These are phyloP conservation scores for Hippasteria phrygiana DNA, from an alignment of 53 echinoderm and acorn worm species.

Conservation along the genomic window DNA sequence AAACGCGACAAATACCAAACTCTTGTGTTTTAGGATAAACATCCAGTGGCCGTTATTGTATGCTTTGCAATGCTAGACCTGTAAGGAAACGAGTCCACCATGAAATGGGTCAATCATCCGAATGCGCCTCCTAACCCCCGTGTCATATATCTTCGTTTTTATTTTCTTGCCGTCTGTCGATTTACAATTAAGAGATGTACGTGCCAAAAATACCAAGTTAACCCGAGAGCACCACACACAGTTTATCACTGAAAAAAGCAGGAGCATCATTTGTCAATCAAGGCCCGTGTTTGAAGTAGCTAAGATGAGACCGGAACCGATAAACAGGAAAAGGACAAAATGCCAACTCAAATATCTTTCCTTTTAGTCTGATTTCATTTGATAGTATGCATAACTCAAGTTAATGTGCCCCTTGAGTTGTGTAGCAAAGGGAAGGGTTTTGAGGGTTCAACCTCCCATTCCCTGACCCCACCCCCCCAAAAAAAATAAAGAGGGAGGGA, in stretches of 20 bases:
- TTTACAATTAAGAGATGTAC: neutral
- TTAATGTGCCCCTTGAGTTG: too few species aligned
- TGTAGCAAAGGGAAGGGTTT: too few species aligned
- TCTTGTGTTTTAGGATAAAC: neutral
- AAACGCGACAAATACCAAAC: neutral
- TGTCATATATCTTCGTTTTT: neutral
- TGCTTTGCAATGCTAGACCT: neutral
- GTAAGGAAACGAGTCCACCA: neutral
- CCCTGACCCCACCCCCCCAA: too few species aligned
- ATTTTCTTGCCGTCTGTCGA: neutral
- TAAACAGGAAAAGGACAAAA: slow-evolving; percentile 88
- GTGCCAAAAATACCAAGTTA: neutral
- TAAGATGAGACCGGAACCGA: slow-evolving; percentile 98
- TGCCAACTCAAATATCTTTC: slow-evolving; percentile 65
- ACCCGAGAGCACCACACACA: neutral
- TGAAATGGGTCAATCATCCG: neutral
- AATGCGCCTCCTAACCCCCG: neutral
- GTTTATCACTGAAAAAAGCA: neutral
- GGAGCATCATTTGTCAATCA: too few species aligned
- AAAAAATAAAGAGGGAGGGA: too few species aligned
- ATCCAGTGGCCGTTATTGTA: neutral
- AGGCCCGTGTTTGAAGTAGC: too few species aligned
- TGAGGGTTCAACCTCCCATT: too few species aligned
- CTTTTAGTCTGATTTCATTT: too few species aligned
- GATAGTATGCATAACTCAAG: too few species aligned